Percentiles rank a stretch among this genome's conserved stretches.
phyloP scores from a whole-genome alignment of 2,113 vertebrate species.

The Alectura lathami region DNA sequence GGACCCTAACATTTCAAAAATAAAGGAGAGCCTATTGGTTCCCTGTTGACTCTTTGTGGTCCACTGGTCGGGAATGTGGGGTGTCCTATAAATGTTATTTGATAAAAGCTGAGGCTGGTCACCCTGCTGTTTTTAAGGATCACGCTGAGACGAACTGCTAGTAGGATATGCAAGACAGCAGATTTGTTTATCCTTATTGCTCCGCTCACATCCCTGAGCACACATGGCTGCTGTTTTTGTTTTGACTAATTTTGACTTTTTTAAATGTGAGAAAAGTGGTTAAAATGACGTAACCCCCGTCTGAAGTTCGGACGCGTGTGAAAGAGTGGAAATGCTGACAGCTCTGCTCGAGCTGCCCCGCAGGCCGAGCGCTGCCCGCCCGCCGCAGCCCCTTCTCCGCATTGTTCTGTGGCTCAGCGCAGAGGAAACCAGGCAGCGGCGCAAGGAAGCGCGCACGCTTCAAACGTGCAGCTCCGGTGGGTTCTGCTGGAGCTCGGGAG shows the following conservation, averaged over 20 bases:
- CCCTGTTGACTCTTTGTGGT: slow-evolving; percentile 49
- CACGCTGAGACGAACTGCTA: slow-evolving; percentile 22
- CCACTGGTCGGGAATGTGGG: not conserved
- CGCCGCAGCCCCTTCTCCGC: not conserved
- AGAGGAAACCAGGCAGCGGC: not conserved
- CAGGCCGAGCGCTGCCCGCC: not conserved
- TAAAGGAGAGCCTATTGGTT: slow-evolving; percentile 7
- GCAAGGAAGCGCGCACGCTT: not conserved
- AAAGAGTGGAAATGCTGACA: slow-evolving; percentile 64
- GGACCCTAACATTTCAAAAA: slow-evolving; percentile 42
- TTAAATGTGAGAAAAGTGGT: slow-evolving; percentile 70
- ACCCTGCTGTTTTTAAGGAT: slow-evolving; percentile 58
- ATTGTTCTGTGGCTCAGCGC: not conserved
- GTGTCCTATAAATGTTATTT: slow-evolving; percentile 54
- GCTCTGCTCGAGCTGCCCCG: not conserved
- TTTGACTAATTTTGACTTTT: slow-evolving; percentile 72
- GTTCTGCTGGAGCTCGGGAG: not conserved
- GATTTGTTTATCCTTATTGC: slow-evolving; percentile 61
- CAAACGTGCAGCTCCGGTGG: not conserved
- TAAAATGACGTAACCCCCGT: slow-evolving; percentile 62
- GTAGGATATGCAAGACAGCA: slow-evolving; percentile 38
- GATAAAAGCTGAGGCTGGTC: slow-evolving; percentile 49
- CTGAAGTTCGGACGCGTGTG: slow-evolving; percentile 43
- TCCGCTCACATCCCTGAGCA: slow-evolving; percentile 61
- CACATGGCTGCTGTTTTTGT: slow-evolving; percentile 73